Evolutionary conservation across 1,140 invertebrate species (phyloP), one percentile per base, ranked within the genome.

Genomic region (Aleiodes sp.): DNA sequence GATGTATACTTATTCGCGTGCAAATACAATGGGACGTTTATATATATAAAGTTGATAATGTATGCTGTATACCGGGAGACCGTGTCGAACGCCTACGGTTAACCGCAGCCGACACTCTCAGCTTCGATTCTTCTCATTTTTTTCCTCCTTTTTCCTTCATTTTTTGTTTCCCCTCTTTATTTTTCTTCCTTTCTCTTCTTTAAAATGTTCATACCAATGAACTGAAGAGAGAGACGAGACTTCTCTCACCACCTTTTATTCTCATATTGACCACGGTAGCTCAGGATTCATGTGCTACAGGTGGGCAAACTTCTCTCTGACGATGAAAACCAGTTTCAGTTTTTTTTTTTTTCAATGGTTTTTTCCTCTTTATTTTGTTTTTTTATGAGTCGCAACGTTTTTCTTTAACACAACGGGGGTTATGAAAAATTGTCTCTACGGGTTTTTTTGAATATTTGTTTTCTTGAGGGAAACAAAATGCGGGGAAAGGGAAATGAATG

Each of bases 1-100:
- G 46, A 52, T 52, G 12, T 52, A 52, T 52, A 52, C 46, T 21
- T 24, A 16, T 43, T 8, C 46, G 21, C 68, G 69, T 73, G n/a
- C n/a, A n/a, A n/a, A 65, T 75, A 70, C 63, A 67, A 65, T 71
- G 56, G n/a, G 70, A 35, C 70, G 71, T 71, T n/a, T 57, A 46
- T 70, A 73, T 70, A 72, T 66, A 67, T 66, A 63, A 72, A 75
- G 75, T 75, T 74, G 75, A 78, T 80, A 78, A 78, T 78, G 76
- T 75, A 75, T 59, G 56, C 28, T 31, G 29, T 59, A 59, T 59
- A 59, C 56, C 56, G 28, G 56, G 28, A n/a, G 24, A 73, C 73
- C 73, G 75, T 76, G 73, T 78, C 72, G 71, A 72, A 74, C 75
- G 68, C 74, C 76, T 69, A 70, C 74, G 72, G 43, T 70, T 29